phyloP scores from a whole-genome alignment of 1,140 invertebrate genomes.

The Apis laboriosa region DNA sequence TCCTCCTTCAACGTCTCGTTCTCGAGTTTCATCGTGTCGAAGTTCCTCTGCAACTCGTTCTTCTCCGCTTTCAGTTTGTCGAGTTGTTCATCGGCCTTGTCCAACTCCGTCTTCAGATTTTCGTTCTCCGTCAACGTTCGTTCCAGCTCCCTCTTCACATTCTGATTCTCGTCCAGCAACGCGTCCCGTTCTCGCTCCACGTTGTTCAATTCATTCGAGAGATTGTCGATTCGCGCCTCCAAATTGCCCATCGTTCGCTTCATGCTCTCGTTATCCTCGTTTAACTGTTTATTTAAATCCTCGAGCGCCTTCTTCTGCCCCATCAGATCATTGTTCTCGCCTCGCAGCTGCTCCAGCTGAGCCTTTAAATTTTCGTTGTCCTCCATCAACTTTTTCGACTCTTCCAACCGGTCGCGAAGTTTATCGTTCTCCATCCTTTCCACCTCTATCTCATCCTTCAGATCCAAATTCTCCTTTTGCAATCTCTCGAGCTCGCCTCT shows the following conservation, averaged over 20 bases:
- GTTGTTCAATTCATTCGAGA: background rate
- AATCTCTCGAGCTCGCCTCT: slow-evolving; percentile 11
- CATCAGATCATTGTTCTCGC: slow-evolving; percentile 10
- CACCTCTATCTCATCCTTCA: background rate
- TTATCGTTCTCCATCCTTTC: slow-evolving; percentile 12
- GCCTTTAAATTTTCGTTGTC: slow-evolving; percentile 45
- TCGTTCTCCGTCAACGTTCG: slow-evolving; percentile 18
- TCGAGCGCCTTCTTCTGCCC: background rate
- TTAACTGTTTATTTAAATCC: background rate
- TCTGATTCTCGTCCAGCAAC: slow-evolving; percentile 3
- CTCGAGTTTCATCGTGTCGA: slow-evolving; percentile 40
- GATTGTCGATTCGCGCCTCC: slow-evolving; percentile 10
- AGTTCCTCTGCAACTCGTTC: slow-evolving; percentile 32
- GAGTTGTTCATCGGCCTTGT: slow-evolving; percentile 23
- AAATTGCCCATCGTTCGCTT: slow-evolving; percentile 38
- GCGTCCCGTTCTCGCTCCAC: background rate
- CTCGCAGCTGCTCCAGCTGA: slow-evolving; percentile 30
- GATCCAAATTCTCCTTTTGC: slow-evolving; percentile 14
- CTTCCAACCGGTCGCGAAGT: background rate
- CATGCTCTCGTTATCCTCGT: background rate
- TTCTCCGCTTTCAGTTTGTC: slow-evolving; percentile 34
- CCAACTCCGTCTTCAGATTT: background rate
- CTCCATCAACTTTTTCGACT: background rate
- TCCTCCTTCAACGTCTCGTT: slow-evolving; percentile 40
- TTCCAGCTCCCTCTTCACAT: background rate